These are phyloP conservation scores for Phalloptychus januarius DNA, from an alignment of 2,797 vertebrate species.

Conservation along the genomic window DNA sequence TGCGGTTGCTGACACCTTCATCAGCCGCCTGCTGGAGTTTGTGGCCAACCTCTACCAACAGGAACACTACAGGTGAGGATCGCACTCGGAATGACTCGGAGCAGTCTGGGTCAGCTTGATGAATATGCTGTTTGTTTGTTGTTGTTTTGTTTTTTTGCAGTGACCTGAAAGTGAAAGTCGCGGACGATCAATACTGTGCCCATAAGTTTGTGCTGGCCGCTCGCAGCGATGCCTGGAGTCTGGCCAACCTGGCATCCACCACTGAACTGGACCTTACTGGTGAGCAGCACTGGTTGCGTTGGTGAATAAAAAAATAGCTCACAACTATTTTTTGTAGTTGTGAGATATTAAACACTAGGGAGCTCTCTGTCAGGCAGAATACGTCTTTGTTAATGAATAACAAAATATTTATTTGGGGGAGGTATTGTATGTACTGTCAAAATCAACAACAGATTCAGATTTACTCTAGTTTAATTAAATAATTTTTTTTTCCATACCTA, in stretches of 20 bases:
- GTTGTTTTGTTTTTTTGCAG: slow-evolving; percentile 70
- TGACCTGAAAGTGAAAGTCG: slow-evolving; percentile 94
- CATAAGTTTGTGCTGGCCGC: slow-evolving; percentile 98
- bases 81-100: neutral
- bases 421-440: slow-evolving; percentile 40
- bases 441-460: slow-evolving; percentile 24
- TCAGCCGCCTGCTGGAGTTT: slow-evolving; percentile 90
- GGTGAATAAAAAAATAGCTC: too few species aligned
- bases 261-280: slow-evolving; percentile 94
- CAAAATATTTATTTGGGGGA: neutral
- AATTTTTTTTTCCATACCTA: neutral
- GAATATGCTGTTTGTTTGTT: neutral
- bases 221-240: slow-evolving; percentile 93
- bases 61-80: slow-evolving; percentile 93
- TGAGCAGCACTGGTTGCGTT: slow-evolving; percentile 68
- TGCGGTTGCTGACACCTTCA: slow-evolving; percentile 87
- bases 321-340: neutral
- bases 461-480: neutral
- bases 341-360: neutral
- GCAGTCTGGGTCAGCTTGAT: neutral
- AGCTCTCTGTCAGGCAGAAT: neutral
- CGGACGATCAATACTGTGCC: slow-evolving; percentile 82
- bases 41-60: slow-evolving; percentile 92
- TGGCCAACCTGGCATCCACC: slow-evolving; percentile 87
- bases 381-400: neutral